Conservation (phyloP, 35 echinoderm and acorn worm species). For the Eucidaris tribuloides region DNA sequence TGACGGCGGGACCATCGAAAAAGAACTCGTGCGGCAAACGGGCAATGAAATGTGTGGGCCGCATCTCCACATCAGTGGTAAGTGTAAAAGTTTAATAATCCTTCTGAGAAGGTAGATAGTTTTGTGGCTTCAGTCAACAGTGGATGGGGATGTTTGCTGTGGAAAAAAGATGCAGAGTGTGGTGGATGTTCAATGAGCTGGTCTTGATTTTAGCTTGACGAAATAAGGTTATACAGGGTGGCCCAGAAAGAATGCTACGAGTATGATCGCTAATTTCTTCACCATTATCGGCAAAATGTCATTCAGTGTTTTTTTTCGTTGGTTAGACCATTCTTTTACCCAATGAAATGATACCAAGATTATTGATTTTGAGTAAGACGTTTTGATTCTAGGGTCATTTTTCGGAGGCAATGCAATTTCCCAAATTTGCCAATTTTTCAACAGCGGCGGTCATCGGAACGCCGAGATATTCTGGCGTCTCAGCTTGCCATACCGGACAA, state of each 20-base stretch:
- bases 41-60: slow-evolving; percentile 56
- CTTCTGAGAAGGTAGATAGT: not conserved
- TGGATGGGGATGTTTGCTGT: not conserved
- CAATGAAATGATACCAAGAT: too few relatives aligned
- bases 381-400: too few relatives aligned
- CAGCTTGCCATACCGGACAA: too few relatives aligned
- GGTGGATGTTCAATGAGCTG: not conserved
- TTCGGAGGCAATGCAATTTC: too few relatives aligned
- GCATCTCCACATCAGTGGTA: slow-evolving; percentile 76
- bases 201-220: not conserved
- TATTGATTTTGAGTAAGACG: too few relatives aligned
- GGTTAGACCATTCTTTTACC: too few relatives aligned
- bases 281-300: too few relatives aligned
- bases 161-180: not conserved
- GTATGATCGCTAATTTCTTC: too few relatives aligned
- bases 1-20: slow-evolving; percentile 74
- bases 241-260: too few relatives aligned
- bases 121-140: not conserved
- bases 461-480: too few relatives aligned
- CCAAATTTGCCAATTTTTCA: too few relatives aligned
- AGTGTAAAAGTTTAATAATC: not conserved
- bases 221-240: too few relatives aligned
- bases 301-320: not conserved
- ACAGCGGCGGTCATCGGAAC: not conserved
- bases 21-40: slow-evolving; percentile 77